Evolutionary conservation across 2,113 vertebrate genomes (phyloP).

Genomic region (Paralichthys olivaceus): DNA sequence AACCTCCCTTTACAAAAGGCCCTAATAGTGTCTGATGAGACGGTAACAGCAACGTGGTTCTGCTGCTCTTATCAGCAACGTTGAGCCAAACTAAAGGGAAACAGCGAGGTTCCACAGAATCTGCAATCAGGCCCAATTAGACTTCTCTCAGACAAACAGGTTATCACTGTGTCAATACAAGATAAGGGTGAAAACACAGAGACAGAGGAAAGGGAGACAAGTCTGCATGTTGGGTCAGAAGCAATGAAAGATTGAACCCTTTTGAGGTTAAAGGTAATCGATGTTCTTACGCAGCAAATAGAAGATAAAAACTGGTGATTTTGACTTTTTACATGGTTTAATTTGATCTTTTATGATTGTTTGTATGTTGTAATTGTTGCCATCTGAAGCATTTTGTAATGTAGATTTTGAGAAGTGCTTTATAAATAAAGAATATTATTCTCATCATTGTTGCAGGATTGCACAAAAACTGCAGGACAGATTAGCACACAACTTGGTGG

Average conservation of each 20-base stretch:
- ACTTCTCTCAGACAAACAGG: neutral
- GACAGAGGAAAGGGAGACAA: neutral
- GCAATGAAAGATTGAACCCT: neutral
- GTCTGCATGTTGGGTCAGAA: neutral
- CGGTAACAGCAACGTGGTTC: too few species aligned
- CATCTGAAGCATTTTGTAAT: neutral
- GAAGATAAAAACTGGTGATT: too few species aligned
- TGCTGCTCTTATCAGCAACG: neutral
- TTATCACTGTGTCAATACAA: slow-evolving; percentile 36
- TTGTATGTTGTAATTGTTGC: neutral
- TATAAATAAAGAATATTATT: neutral
- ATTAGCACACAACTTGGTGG: too few species aligned
- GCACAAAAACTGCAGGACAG: too few species aligned
- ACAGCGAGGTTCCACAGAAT: neutral
- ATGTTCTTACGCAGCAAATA: neutral
- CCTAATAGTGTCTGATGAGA: slow-evolving; percentile 31
- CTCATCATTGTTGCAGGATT: too few species aligned
- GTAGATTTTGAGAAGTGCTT: neutral
- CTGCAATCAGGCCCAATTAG: slow-evolving; percentile 19
- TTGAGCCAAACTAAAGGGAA: slow-evolving; percentile 5
- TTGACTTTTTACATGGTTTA: too few species aligned
- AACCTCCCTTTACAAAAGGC: slow-evolving; percentile 5
- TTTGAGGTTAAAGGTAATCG: neutral
- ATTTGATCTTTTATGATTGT: too few species aligned
- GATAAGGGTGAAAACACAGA: slow-evolving; percentile 33